Evolutionary conservation across 2,113 vertebrate genomes (phyloP), one percentile per base, ranked within the genome.

Genomic region (Cynopterus brachyotis): DNA sequence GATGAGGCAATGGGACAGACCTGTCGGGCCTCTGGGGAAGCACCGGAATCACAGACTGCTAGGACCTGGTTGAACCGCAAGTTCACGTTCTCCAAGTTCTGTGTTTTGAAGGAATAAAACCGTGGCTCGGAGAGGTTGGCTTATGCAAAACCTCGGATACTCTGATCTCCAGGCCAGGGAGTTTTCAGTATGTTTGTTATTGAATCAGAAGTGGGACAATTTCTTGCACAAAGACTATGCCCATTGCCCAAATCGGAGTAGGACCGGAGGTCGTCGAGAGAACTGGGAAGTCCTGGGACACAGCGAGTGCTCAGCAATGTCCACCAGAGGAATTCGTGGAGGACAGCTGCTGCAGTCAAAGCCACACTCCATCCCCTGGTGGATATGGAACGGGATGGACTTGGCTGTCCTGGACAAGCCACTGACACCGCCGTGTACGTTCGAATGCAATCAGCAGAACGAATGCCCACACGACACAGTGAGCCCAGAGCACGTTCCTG

Each of bases 321-420:
- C 45, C 62, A 15, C 42, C 20, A 45, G 42, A 12, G 19, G 13
- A 72, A 42, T 1, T 2, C 22, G 57, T 1, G 22, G 24, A 88
- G 24, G 64, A 17, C 10, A 42, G 40, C 3, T 12, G 16, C 17
- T 3, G 2, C 10, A 2, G 20, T 11, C 30, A 6, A 47, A 16
- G 60, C 26, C 47, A 55, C 60, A 35, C 32, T 70, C 32, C 45
- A 4, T 13, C 28, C 30, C 67, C 72, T 6, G 0, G 2, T 10
- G 5, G 26, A 22, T n/a, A 6, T 7, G 24, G 30, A 45, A 78
- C 12, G 20, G n/a, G 7, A 55, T 1, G 24, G 4, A 17, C 6
- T 2, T 0, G 10, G 22, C 35, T 0, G 0, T 67, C 15, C 8
- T 9, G 35, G 73, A 59, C 69, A 67, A 79, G 30, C 24, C 20